A percentile compares a stretch with the other conserved stretches of the same genome.
These are phyloP conservation scores for Okapia johnstoni DNA, from an alignment of 2,113 vertebrate species.

Conservation along the genomic window DNA sequence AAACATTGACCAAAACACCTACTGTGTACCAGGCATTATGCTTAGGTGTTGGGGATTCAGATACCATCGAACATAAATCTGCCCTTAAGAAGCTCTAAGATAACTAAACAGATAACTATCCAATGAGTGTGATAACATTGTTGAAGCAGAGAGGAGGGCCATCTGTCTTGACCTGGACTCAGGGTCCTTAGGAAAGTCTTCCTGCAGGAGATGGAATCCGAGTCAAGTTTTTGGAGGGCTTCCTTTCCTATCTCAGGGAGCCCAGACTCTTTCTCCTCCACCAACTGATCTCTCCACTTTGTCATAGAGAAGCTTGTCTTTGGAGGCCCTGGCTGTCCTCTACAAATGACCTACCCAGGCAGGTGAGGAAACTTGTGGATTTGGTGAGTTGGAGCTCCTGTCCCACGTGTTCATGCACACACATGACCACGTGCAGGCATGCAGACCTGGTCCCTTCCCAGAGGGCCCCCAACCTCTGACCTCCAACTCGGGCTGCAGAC, in stretches of 20 bases:
- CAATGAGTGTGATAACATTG: background rate
- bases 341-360: constrained; percentile 45
- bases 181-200: background rate
- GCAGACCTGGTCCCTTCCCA: background rate
- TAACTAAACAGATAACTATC: background rate
- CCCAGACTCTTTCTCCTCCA: background rate
- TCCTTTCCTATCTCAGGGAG: background rate
- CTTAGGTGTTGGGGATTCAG: background rate
- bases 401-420: background rate
- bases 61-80: background rate
- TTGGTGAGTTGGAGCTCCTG: constrained; percentile 75
- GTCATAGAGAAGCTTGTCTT: constrained; percentile 71
- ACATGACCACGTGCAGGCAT: background rate
- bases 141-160: background rate
- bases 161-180: background rate
- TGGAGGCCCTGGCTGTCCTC: constrained; percentile 88
- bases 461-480: background rate
- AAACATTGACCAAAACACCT: background rate
- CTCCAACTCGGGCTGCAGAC: background rate
- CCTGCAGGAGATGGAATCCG: background rate
- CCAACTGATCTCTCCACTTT: background rate
- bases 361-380: background rate
- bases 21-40: background rate
- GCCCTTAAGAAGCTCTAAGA: background rate
- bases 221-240: background rate